Conservation (phyloP, 1,140 invertebrate species). For the Halesus radiatus region DNA sequence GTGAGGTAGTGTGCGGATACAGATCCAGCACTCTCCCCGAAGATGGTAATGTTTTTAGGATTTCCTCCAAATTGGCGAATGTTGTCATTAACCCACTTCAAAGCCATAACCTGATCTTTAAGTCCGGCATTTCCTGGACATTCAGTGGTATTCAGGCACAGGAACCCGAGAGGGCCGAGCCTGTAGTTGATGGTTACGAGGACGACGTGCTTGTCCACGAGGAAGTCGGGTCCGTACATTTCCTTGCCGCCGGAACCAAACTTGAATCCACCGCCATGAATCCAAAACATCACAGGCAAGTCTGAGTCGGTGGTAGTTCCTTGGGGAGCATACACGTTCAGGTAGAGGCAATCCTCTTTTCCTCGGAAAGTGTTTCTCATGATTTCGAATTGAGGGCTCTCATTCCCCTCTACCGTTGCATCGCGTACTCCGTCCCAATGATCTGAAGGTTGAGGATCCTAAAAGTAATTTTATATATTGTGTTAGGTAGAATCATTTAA, state of each 20-base stretch:
- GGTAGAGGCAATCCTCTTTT: slow-evolving; percentile 60
- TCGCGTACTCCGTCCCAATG: slow-evolving; percentile 65
- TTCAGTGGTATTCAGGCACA: slow-evolving; percentile 75
- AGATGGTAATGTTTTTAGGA: slow-evolving; percentile 73
- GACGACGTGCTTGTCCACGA: slow-evolving; percentile 71
- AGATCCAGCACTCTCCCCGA: slow-evolving; percentile 79
- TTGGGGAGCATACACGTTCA: slow-evolving; percentile 62
- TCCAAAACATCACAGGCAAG: slow-evolving; percentile 78
- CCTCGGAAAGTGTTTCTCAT: slow-evolving; percentile 56
- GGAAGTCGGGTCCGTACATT: slow-evolving; percentile 68
- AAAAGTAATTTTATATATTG: slow-evolving; percentile 49
- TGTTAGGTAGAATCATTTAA: no score
- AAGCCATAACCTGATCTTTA: slow-evolving; percentile 78
- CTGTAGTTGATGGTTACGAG: slow-evolving; percentile 76
- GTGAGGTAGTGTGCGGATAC: slow-evolving; percentile 60
- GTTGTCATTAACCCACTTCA: slow-evolving; percentile 78
- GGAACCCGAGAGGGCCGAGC: slow-evolving; percentile 76
- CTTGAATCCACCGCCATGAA: slow-evolving; percentile 79
- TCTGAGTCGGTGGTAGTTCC: slow-evolving; percentile 40
- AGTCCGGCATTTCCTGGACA: slow-evolving; percentile 80
- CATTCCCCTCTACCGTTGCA: slow-evolving; percentile 61
- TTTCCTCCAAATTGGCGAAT: slow-evolving; percentile 80
- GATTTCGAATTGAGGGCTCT: slow-evolving; percentile 53
- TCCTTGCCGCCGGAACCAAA: slow-evolving; percentile 65
- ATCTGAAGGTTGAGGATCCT: slow-evolving; percentile 67